Base-by-base conservation (phyloP, 2,113 vertebrate genomes). In the Dendrocopos noguchii region DNA sequence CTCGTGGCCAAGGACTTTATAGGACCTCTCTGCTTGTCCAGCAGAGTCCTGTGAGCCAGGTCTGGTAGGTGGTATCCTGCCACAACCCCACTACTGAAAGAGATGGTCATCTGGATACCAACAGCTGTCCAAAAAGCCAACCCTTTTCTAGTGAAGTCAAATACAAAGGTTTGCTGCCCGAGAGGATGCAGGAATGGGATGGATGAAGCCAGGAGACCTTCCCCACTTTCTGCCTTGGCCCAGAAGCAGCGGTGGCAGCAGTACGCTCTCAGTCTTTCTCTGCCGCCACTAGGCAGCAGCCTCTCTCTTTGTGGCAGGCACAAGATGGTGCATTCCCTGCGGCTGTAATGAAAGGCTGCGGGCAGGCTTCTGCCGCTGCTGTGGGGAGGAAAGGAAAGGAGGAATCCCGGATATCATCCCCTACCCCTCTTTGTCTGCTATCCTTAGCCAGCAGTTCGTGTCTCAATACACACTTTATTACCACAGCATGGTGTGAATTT, bases 231-330 rank as follows among this genome's bases (percentile, higher is more conserved):
- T 0, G 2, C 57, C 36, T 31, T 39, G n/a, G 34, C 42, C 19
- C 50, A 12, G 27, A n/a, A 68, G 66, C 73, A 61, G 71, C 59
- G 28, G 67, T 11, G 28, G 1, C 14, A 53, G 77, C 66, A 27
- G 65, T 0, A 1, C 0, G 4, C 9, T 18, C 53, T 33, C 17
- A 4, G 2, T 7, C 53, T 66, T 67, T 10, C 70, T 14, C 64
- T 70, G 82, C 75, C 61, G 10, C 95, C 93, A 3, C 92, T 90
- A 93, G 90, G 95, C 94, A 93, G 95, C 94, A 95, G 95, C 79
- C 91, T 90, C 65, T 42, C 55, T 67, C 91, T 92, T 89, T 14
- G 57, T 28, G 93, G 63, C 67, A 27, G 27, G 77, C 56, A 7
- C 56, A 25, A 29, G n/a, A 25, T 10, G 20, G 25, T 55, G 80